phyloP scores from a whole-genome alignment of 1,140 invertebrate species.

The Pogonognathellus flavescens region DNA sequence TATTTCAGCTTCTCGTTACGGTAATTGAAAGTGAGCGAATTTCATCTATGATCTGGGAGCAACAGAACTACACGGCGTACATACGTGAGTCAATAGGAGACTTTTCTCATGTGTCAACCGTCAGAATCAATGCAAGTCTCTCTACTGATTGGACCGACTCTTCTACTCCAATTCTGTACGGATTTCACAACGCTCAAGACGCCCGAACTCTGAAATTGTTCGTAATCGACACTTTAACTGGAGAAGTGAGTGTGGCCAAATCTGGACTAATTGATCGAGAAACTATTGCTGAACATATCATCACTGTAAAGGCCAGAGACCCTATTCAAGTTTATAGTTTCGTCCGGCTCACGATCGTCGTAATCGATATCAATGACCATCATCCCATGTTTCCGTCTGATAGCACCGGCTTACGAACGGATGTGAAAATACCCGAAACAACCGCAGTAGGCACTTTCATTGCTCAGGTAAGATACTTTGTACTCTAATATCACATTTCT shows the following conservation, averaged over 20 bases:
- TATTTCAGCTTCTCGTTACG: slow-evolving; percentile 63
- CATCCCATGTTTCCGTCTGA: slow-evolving; percentile 54
- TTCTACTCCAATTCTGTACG: slow-evolving; percentile 63
- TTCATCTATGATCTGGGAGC: slow-evolving; percentile 66
- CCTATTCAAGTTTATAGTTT: slow-evolving; percentile 63
- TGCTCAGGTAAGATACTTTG: slow-evolving; percentile 63
- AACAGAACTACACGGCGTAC: slow-evolving; percentile 61
- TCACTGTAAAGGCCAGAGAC: slow-evolving; percentile 66
- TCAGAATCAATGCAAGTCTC: slow-evolving; percentile 58
- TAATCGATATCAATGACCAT: slow-evolving; percentile 58
- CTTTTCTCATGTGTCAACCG: slow-evolving; percentile 53
- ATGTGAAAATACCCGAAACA: slow-evolving; percentile 65
- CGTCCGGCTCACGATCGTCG: slow-evolving; percentile 57
- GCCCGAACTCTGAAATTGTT: slow-evolving; percentile 59
- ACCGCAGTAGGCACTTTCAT: slow-evolving; percentile 63
- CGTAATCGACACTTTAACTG: slow-evolving; percentile 64
- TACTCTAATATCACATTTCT: not conserved
- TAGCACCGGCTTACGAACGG: slow-evolving; percentile 54
- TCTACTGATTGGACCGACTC: slow-evolving; percentile 54
- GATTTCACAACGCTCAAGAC: slow-evolving; percentile 67
- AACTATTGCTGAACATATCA: slow-evolving; percentile 62
- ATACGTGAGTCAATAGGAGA: slow-evolving; percentile 58
- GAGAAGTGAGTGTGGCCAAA: slow-evolving; percentile 59
- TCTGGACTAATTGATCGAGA: slow-evolving; percentile 63
- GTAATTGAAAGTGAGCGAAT: slow-evolving; percentile 65